Percentiles rank a stretch among this genome's conserved stretches.
phyloP scores from a whole-genome alignment of 2,113 vertebrate species.

The Sylvia atricapilla region DNA sequence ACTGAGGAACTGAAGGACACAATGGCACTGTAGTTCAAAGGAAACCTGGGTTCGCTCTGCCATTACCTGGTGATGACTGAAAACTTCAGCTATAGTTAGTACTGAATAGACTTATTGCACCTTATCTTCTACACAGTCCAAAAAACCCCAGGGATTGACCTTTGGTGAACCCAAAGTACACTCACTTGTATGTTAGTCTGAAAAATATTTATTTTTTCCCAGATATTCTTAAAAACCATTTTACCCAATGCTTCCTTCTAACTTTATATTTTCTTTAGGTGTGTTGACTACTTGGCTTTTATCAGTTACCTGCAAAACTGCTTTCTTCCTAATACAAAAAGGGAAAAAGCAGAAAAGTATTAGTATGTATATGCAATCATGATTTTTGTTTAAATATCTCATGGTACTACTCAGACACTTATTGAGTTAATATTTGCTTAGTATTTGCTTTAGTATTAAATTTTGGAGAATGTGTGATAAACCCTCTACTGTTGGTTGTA shows the following conservation, averaged over 20 bases:
- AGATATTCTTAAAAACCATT: not conserved
- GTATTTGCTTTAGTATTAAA: not conserved
- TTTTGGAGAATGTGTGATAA: not conserved
- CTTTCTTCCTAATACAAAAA: not conserved
- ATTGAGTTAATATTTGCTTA: not conserved
- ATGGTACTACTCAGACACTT: not conserved
- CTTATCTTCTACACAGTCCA: fast-evolving
- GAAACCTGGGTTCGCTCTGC: not conserved
- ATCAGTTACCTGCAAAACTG: not conserved
- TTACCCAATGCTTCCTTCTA: not conserved
- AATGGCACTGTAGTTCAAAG: not conserved
- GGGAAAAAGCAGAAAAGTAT: not conserved
- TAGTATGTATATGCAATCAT: fast-evolving
- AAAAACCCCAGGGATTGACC: not conserved
- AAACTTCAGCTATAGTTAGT: not conserved
- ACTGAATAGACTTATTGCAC: not conserved
- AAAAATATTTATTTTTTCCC: not conserved
- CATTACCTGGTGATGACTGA: not conserved
- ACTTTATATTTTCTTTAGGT: not conserved
- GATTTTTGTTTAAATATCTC: not conserved
- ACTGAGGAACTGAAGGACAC: not conserved
- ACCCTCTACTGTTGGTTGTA: fast-evolving
- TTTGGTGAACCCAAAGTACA: not conserved
- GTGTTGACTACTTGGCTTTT: not conserved
- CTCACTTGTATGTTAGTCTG: not conserved